phyloP scores from a whole-genome alignment of 23 tunicate genomes.

The Phallusia fumigata region DNA sequence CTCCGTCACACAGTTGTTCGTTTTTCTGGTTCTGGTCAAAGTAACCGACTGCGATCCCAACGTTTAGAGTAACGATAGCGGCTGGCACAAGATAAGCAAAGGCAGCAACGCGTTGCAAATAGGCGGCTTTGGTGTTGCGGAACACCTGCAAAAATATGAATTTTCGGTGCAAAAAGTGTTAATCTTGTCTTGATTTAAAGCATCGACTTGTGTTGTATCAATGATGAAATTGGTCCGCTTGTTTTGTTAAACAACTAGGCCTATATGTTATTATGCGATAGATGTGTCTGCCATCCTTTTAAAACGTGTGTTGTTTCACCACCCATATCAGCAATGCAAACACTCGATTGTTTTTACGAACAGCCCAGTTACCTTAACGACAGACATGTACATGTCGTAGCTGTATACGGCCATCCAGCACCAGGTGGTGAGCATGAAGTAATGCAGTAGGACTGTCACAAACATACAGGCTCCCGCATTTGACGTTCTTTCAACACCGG shows the following conservation, averaged over 20 bases:
- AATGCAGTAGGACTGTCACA: constrained; percentile 16
- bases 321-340: too few species aligned
- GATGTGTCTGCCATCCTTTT: not conserved
- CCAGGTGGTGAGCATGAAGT: constrained; percentile 57
- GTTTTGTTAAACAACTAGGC: too few species aligned
- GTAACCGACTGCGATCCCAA: constrained; percentile 9
- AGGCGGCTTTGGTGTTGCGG: not conserved
- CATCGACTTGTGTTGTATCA: too few species aligned
- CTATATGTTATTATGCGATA: not conserved
- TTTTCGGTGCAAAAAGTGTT: too few species aligned
- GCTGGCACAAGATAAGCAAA: constrained; percentile 1
- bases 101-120: not conserved
- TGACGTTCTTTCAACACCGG: constrained; percentile 16
- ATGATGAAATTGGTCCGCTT: too few species aligned
- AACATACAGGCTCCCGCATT: constrained; percentile 11
- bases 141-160: constrained; percentile 12
- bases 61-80: not conserved
- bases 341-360: too few species aligned
- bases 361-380: constrained; percentile 62
- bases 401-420: constrained; percentile 84
- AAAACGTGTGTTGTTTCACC: too few species aligned
- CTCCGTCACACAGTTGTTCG: not conserved
- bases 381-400: constrained; percentile 73
- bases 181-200: too few species aligned
- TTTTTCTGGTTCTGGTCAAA: constrained; percentile 4